phyloP scores from a whole-genome alignment of 2,888 invertebrate genomes.

The Masnerella sp. region DNA sequence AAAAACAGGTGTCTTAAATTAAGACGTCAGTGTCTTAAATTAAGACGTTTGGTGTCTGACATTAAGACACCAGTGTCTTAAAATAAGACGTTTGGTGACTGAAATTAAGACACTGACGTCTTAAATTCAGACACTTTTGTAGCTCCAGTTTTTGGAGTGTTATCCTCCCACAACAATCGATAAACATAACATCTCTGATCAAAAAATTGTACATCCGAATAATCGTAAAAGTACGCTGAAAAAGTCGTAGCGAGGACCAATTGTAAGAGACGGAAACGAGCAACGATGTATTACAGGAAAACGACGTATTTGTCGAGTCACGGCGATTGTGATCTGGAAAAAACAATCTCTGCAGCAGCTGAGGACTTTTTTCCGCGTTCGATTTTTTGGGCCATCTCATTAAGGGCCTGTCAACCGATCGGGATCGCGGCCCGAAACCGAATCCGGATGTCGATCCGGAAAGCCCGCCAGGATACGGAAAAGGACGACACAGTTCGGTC shows the following conservation, averaged over 20 bases:
- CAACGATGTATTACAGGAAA: slow-evolving; percentile 6
- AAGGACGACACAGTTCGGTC: slow-evolving; percentile 37
- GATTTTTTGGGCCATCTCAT: slow-evolving; percentile 29
- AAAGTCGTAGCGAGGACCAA: background rate
- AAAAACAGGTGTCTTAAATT: too few relatives aligned
- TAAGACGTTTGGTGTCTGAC: too few relatives aligned
- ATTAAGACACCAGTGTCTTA: too few relatives aligned
- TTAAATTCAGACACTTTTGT: too few relatives aligned
- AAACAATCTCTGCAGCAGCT: slow-evolving; percentile 41
- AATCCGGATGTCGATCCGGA: slow-evolving; percentile 46
- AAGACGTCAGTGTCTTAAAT: too few relatives aligned
- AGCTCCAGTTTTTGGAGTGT: too few relatives aligned
- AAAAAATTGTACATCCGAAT: too few relatives aligned
- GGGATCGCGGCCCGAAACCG: slow-evolving; percentile 14
- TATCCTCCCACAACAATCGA: too few relatives aligned
- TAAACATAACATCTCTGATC: too few relatives aligned
- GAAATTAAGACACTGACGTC: too few relatives aligned
- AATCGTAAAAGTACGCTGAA: background rate
- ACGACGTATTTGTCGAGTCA: slow-evolving; percentile 14
- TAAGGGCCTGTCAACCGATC: slow-evolving; percentile 25
- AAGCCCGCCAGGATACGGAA: slow-evolving; percentile 47
- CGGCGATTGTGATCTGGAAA: slow-evolving; percentile 20
- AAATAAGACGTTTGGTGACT: too few relatives aligned
- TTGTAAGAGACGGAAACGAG: slow-evolving; percentile 9
- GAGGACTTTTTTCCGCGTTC: slow-evolving; percentile 34